Evolutionary conservation across 2,888 invertebrate genomes (phyloP).

Genomic region (Acanthosepion lycidas): DNA sequence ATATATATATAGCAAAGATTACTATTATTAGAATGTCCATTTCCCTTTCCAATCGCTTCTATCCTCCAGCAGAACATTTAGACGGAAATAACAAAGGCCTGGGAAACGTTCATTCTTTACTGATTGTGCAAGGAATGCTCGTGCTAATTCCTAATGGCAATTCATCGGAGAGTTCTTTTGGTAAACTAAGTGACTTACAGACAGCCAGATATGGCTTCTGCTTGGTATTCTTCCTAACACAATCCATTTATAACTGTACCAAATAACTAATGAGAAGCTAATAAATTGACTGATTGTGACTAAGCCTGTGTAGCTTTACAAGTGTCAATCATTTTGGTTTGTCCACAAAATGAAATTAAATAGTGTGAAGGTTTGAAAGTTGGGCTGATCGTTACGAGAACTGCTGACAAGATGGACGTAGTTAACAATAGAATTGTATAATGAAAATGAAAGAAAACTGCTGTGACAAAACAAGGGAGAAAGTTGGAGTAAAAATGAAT

Average conservation of each 20-base stretch:
- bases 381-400: background rate
- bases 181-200: background rate
- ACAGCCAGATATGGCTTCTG: background rate
- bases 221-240: background rate
- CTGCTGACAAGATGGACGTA: background rate
- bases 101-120: background rate
- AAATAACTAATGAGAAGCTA: slow-evolving; percentile 17
- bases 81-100: background rate
- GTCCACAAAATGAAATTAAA: background rate
- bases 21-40: background rate
- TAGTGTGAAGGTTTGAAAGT: background rate
- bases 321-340: slow-evolving; percentile 21
- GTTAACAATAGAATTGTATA: background rate
- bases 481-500: background rate
- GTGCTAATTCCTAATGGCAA: background rate
- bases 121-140: background rate
- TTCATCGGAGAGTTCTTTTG: background rate
- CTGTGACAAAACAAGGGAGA: background rate
- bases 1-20: background rate
- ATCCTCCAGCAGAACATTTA: background rate
- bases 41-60: background rate
- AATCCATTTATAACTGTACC: background rate
- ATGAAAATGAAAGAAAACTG: background rate
- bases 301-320: background rate
- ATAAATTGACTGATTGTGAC: slow-evolving; percentile 33